Conservation (phyloP, 2,113 vertebrate genomes). For the Oophaga pumilio region DNA sequence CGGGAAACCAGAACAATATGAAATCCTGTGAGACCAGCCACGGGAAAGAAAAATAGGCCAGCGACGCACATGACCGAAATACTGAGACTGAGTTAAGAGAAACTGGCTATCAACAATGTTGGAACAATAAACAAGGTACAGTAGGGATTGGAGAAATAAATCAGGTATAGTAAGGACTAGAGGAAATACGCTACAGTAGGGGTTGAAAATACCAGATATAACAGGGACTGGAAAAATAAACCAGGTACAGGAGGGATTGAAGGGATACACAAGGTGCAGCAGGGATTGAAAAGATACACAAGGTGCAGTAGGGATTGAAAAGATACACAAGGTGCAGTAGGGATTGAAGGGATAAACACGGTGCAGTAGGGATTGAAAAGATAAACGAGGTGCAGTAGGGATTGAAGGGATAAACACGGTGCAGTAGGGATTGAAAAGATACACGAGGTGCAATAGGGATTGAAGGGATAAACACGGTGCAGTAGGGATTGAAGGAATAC, state of each 20-base stretch:
- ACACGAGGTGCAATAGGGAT: neutral
- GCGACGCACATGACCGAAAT: constrained; percentile 97
- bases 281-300: neutral
- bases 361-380: neutral
- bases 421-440: neutral
- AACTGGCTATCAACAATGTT: neutral
- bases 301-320: neutral
- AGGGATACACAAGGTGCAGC: neutral
- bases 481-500: neutral
- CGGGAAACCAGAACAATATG: constrained; percentile 93
- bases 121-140: neutral
- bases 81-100: constrained; percentile 71
- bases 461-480: neutral
- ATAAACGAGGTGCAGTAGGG: neutral
- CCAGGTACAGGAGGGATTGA: neutral
- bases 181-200: neutral
- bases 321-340: neutral
- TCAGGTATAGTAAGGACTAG: neutral
- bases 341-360: neutral
- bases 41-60: constrained; percentile 94
- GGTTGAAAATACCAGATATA: neutral
- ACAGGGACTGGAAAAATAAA: neutral
- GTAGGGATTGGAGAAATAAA: neutral
- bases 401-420: neutral
- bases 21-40: constrained; percentile 93